A percentile compares a stretch with the other conserved stretches of the same genome.
Conservation (phyloP, 35 echinoderm and acorn worm species). For the Strongylocentrotus purpuratus region DNA sequence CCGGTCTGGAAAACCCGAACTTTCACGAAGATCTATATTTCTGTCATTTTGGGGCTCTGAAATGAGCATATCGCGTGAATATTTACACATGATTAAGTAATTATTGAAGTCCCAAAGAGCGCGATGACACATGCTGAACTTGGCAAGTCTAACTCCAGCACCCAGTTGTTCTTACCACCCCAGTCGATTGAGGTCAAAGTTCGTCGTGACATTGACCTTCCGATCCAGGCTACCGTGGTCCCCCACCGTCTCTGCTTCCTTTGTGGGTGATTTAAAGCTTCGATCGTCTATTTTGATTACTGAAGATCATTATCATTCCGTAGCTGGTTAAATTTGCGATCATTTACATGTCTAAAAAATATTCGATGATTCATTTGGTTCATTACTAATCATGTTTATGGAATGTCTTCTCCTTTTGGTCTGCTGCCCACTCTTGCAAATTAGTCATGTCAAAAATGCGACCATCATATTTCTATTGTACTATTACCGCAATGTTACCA, state of each 20-base stretch:
- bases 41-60: background rate
- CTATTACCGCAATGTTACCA: background rate
- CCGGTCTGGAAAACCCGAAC: background rate
- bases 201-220: slow-evolving; percentile 20
- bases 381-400: background rate
- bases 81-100: slow-evolving; percentile 42
- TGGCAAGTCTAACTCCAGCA: background rate
- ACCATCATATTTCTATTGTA: no score
- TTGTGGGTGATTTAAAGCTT: background rate
- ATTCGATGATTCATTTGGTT: background rate
- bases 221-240: background rate
- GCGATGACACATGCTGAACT: background rate
- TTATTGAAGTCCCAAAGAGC: background rate
- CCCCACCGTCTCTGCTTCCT: background rate
- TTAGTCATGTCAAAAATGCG: no score
- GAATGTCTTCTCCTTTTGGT: background rate
- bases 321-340: background rate
- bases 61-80: slow-evolving; percentile 34
- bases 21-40: background rate
- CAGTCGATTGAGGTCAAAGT: slow-evolving; percentile 14
- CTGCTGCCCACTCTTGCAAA: no score
- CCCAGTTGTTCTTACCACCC: slow-evolving; percentile 3
- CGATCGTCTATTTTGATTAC: background rate
- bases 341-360: background rate
- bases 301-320: background rate